These are phyloP conservation scores for Xestia rhomboidea DNA, from an alignment of 2,888 invertebrate species.

Conservation along the genomic window DNA sequence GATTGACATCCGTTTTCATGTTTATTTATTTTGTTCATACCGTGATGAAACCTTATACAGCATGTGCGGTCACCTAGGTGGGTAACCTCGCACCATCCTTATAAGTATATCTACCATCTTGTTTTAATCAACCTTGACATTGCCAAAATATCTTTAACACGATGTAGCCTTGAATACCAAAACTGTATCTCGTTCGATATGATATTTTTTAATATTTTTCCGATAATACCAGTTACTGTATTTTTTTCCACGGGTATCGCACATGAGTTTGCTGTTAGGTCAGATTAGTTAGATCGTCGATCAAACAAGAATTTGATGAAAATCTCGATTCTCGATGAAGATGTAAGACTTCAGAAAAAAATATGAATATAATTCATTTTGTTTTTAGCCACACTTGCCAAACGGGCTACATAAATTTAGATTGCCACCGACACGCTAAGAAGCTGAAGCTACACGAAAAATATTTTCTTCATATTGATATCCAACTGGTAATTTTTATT, in stretches of 20 bases:
- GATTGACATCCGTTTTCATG: neutral
- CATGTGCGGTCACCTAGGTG: neutral
- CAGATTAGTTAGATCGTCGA: neutral
- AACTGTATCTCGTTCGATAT: neutral
- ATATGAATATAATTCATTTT: neutral
- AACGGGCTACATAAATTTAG: neutral
- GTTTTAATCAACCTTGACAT: conserved; percentile 19
- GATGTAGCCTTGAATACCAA: neutral
- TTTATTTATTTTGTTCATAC: neutral
- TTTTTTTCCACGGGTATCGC: neutral
- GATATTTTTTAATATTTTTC: neutral
- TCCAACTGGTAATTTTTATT: too few relatives aligned
- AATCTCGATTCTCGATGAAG: neutral
- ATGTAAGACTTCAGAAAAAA: neutral
- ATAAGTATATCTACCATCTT: neutral
- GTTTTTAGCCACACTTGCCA: neutral
- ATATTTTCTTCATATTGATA: neutral
- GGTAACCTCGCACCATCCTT: conserved; percentile 1
- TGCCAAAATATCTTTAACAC: conserved; percentile 11
- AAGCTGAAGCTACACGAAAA: neutral
- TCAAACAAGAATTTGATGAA: neutral
- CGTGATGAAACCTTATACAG: neutral
- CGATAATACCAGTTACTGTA: neutral
- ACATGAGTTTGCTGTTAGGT: neutral
- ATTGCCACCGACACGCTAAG: neutral